phyloP scores from a whole-genome alignment of 1,140 invertebrate species.

The Amphibalanus amphitrite region DNA sequence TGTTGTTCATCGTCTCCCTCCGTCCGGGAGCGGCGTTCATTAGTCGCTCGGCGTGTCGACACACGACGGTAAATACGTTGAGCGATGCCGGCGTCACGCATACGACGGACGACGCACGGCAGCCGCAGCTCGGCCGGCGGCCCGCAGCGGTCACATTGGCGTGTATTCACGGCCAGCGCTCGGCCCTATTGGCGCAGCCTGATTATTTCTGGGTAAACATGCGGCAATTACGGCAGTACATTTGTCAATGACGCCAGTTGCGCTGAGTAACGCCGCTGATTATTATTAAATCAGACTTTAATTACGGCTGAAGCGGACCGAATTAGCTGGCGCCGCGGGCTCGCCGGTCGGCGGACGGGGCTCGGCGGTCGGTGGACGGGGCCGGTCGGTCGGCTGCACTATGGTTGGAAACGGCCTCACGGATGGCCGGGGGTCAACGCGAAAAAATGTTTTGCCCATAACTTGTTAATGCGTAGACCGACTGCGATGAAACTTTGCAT shows the following conservation, averaged over 20 bases:
- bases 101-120: not conserved
- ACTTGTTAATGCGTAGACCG: too few relatives aligned
- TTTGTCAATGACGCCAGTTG: not conserved
- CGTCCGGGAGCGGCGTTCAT: not conserved
- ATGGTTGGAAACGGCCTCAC: too few relatives aligned
- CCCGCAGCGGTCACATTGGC: too few relatives aligned
- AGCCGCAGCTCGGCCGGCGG: not conserved
- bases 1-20: not conserved
- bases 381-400: too few relatives aligned
- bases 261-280: not conserved
- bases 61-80: not conserved
- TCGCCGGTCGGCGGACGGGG: too few relatives aligned
- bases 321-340: not conserved
- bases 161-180: too few relatives aligned
- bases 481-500: too few relatives aligned
- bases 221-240: not conserved
- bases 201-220: not conserved
- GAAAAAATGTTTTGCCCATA: too few relatives aligned
- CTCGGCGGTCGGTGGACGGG: too few relatives aligned
- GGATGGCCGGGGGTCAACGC: too few relatives aligned
- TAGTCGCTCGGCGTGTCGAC: not conserved
- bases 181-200: not conserved
- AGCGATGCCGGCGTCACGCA: too few relatives aligned
- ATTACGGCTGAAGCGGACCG: not conserved
- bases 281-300: constrained; percentile 2